Conservation (phyloP, 2,888 invertebrate genomes). For the Drosophila neotestacea region DNA sequence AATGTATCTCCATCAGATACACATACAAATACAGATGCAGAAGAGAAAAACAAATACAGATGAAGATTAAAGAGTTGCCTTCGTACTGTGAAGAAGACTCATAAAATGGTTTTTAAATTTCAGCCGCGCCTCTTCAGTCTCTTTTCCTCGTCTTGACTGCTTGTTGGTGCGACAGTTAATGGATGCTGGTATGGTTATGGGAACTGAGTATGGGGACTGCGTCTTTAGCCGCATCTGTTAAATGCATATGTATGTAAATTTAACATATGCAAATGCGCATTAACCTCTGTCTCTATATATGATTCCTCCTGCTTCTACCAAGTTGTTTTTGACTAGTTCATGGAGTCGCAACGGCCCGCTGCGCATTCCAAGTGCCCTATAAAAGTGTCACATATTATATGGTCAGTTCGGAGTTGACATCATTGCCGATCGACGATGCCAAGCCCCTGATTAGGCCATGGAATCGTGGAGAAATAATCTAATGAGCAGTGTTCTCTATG, state of each 20-base stretch:
- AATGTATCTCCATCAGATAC: constrained; percentile 17
- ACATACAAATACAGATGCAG: constrained; percentile 32
- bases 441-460: constrained; percentile 58
- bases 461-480: constrained; percentile 25
- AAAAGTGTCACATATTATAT: constrained; percentile 78
- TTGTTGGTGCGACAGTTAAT: constrained; percentile 30
- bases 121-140: constrained; percentile 36
- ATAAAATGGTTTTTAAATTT: constrained; percentile 58
- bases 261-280: constrained; percentile 65
- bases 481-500: constrained; percentile 32
- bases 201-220: constrained; percentile 1
- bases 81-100: constrained; percentile 32
- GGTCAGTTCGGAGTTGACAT: constrained; percentile 33
- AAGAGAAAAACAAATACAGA: constrained; percentile 21
- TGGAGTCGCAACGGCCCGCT: constrained; percentile 47
- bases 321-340: constrained; percentile 13
- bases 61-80: constrained; percentile 17
- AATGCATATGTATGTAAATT: constrained; percentile 72
- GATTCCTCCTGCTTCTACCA: background rate
- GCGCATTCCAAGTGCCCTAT: constrained; percentile 73
- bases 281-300: constrained; percentile 21
- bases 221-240: constrained; percentile 50
- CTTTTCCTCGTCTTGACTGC: constrained; percentile 5
- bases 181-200: constrained; percentile 47
- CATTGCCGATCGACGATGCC: constrained; percentile 30